A percentile compares a stretch with the other conserved stretches of the same genome.
phyloP scores from a whole-genome alignment of 2,888 invertebrate genomes.

The Drosophila helvetica region DNA sequence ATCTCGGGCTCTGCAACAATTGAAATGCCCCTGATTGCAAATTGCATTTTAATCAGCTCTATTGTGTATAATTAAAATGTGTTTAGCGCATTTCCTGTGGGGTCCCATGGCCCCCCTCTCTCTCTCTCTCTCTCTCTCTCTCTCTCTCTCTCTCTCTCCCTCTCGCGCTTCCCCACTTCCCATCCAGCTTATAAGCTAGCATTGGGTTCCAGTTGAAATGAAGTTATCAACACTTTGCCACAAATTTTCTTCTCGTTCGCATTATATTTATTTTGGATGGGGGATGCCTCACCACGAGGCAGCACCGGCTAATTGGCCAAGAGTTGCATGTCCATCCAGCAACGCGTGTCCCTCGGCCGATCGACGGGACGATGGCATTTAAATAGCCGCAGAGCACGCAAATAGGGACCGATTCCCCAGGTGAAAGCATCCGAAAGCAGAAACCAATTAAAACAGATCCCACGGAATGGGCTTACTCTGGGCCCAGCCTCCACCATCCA shows the following conservation, averaged over 20 bases:
- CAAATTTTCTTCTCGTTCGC: slow-evolving; percentile 19
- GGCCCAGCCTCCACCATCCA: no score
- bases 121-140: slow-evolving; percentile 30
- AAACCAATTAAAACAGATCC: not conserved
- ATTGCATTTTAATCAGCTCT: slow-evolving; percentile 80
- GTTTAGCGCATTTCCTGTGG: slow-evolving; percentile 70
- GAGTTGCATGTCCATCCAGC: slow-evolving; percentile 35
- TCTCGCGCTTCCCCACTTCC: slow-evolving; percentile 33
- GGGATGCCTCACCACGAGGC: not conserved
- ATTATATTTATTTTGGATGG: slow-evolving; percentile 25
- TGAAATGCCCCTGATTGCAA: slow-evolving; percentile 53
- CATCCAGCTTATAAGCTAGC: slow-evolving; percentile 61
- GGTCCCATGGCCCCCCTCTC: slow-evolving; percentile 36
- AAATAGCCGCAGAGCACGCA: slow-evolving; percentile 69
- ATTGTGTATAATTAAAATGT: slow-evolving; percentile 70
- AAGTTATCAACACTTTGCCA: slow-evolving; percentile 72
- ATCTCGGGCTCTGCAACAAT: slow-evolving; percentile 30
- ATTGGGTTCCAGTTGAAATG: slow-evolving; percentile 42
- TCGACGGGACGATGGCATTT: slow-evolving; percentile 58
- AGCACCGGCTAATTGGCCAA: slow-evolving; percentile 32
- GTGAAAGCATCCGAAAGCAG: slow-evolving; percentile 43
- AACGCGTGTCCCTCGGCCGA: slow-evolving; percentile 65
- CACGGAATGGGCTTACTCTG: no score
- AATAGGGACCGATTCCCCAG: slow-evolving; percentile 42
- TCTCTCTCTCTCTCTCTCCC: no score